Evolutionary conservation across 2,888 invertebrate species (phyloP).

Genomic region (Cantharis rufa): DNA sequence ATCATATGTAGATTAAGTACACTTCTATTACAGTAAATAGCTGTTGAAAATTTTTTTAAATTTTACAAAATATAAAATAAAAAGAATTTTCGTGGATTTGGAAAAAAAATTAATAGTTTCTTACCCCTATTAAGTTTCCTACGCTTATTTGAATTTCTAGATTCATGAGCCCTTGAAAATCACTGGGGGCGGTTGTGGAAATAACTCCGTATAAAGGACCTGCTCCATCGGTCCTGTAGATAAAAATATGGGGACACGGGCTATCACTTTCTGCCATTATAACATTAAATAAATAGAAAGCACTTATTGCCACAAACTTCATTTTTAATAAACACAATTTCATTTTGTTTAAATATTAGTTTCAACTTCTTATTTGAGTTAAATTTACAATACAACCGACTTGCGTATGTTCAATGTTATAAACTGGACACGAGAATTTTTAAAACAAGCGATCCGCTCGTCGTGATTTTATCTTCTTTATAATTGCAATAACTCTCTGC

Average conservation of each 20-base stretch:
- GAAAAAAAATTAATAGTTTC: not conserved
- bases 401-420: not conserved
- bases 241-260: not conserved
- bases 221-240: not conserved
- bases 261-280: not conserved
- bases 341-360: not conserved
- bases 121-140: not conserved
- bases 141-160: not conserved
- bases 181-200: not conserved
- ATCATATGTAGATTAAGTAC: not conserved
- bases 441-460: not conserved
- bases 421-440: not conserved
- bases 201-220: not conserved
- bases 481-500: not conserved
- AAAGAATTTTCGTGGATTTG: too few species aligned
- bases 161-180: not conserved
- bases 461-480: not conserved
- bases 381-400: not conserved
- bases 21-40: too few species aligned
- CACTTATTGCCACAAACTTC: not conserved
- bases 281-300: not conserved
- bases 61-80: too few species aligned
- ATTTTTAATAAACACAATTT: not conserved
- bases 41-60: too few species aligned
- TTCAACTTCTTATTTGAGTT: not conserved